Evolutionary conservation across 2,888 invertebrate species (phyloP).

Genomic region (Drosophila mulleri): DNA sequence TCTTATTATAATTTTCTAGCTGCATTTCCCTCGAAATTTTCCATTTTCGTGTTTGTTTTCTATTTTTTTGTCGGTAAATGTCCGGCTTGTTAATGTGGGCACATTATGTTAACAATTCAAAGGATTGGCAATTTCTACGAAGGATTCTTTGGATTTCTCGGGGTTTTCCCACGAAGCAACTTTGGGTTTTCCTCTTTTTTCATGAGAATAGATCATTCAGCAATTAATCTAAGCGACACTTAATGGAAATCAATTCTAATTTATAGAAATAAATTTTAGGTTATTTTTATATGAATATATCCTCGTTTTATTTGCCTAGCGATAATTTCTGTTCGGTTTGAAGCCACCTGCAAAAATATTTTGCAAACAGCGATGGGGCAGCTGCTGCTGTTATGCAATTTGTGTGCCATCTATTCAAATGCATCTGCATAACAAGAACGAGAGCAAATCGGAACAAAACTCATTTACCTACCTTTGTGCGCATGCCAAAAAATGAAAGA

Average conservation of each 20-base stretch:
- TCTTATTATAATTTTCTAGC: slow-evolving; percentile 37
- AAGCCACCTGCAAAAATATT: slow-evolving; percentile 27
- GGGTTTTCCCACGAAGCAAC: slow-evolving; percentile 56
- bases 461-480: slow-evolving; percentile 68
- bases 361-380: slow-evolving; percentile 17
- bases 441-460: slow-evolving; percentile 35
- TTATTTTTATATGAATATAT: neutral
- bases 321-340: neutral
- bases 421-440: slow-evolving; percentile 59
- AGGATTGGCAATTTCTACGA: slow-evolving; percentile 72
- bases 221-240: neutral
- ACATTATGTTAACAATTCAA: slow-evolving; percentile 66
- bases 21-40: slow-evolving; percentile 46
- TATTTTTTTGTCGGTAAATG: neutral
- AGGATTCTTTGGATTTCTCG: slow-evolving; percentile 38
- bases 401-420: slow-evolving; percentile 24
- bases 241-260: neutral
- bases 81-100: slow-evolving; percentile 70
- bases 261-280: neutral
- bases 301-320: neutral
- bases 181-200: slow-evolving; percentile 8
- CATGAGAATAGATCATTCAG: slow-evolving; percentile 13
- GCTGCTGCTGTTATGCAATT: slow-evolving; percentile 62
- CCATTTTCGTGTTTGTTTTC: slow-evolving; percentile 25
- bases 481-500: slow-evolving; percentile 70